Percentiles rank a stretch among this genome's conserved stretches.
These are phyloP conservation scores for Atherix ibis DNA, from an alignment of 2,888 invertebrate genomes.

Conservation along the genomic window DNA sequence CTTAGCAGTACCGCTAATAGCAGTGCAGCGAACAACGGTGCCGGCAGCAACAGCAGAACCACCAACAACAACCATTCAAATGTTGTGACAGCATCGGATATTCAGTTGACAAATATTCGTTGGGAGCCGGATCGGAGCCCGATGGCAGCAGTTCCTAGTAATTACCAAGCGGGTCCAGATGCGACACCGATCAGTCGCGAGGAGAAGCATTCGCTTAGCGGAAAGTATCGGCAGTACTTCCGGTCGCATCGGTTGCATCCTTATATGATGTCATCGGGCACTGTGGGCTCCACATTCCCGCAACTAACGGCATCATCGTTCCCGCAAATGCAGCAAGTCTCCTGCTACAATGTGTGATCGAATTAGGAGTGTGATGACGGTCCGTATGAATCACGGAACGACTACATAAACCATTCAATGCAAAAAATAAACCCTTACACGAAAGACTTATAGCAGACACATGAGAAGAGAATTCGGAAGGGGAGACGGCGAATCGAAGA, in stretches of 20 bases:
- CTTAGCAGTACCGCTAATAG: constrained; percentile 19
- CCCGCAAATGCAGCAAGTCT: constrained; percentile 41
- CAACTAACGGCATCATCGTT: constrained; percentile 29
- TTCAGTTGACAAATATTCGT: constrained; percentile 12
- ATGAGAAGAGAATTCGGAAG: constrained; percentile 4
- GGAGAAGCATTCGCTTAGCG: constrained; percentile 28
- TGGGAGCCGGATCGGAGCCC: constrained; percentile 28
- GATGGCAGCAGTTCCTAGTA: constrained; percentile 34
- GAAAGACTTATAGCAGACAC: not conserved
- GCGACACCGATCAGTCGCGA: constrained; percentile 14
- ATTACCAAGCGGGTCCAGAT: constrained; percentile 34
- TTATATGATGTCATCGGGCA: constrained; percentile 35
- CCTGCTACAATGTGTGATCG: constrained; percentile 44
- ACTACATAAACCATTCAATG: constrained; percentile 3
- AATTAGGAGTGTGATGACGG: too few relatives aligned
- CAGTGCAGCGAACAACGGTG: constrained; percentile 13
- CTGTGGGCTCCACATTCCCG: constrained; percentile 33
- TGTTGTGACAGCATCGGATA: constrained; percentile 6
- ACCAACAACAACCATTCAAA: too few relatives aligned
- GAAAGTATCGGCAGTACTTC: constrained; percentile 42
- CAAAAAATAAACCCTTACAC: not conserved
- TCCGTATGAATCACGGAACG: too few relatives aligned
- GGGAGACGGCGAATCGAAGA: constrained; percentile 1
- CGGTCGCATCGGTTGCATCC: constrained; percentile 42
- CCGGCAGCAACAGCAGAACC: constrained; percentile 5